Evolutionary conservation across 2,797 vertebrate species (phyloP), one percentile per base, ranked within the genome.

Genomic region (Myotis daubentonii): DNA sequence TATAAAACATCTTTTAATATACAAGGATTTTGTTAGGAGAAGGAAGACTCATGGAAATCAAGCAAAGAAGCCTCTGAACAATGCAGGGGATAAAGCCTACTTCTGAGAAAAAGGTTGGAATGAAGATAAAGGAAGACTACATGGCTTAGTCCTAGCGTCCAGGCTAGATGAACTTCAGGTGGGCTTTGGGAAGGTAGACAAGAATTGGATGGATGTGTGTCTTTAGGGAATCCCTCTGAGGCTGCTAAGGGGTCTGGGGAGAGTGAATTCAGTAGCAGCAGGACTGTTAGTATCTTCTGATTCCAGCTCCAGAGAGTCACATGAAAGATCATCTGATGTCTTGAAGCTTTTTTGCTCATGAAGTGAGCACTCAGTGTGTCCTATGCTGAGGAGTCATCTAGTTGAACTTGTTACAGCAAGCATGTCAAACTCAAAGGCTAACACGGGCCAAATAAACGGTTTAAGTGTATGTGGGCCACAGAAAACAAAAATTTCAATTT

Each of bases 1-100:
- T 62, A 80, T 83, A 82, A 89, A 76, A 76, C 33, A 28, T 44
- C 36, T 38, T 87, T 92, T 81, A 66, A 83, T 79, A 93, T 68
- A 57, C 15, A 12, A 60, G 5, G 9, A 78, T 83, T 87, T 78
- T 83, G 23, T 87, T 74, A 81, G 8, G 33, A 93, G 3, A 85
- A 81, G 55, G 36, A 80, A 87, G n/a, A 53, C 13, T 60, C 30
- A 38, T 41, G 36, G 85, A 70, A 81, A 76, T 41, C 44, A 41
- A 44, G 36, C 75, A 15, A 75, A 60, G 53, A 23, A 78, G 33
- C 1, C 55, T 76, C 25, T 76, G 36, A 93, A 65, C 25, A 76
- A 72, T 75, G 28, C 22, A 85, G 13, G 10, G 11, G 20, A 25
- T 70, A 70, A 75, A 66, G 16, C 36, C 51, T 49, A 17, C 33